A percentile compares a stretch with the other conserved stretches of the same genome.
These are phyloP conservation scores for Mormyrops attenuatus DNA, from an alignment of 2,797 vertebrate species.

Conservation along the genomic window DNA sequence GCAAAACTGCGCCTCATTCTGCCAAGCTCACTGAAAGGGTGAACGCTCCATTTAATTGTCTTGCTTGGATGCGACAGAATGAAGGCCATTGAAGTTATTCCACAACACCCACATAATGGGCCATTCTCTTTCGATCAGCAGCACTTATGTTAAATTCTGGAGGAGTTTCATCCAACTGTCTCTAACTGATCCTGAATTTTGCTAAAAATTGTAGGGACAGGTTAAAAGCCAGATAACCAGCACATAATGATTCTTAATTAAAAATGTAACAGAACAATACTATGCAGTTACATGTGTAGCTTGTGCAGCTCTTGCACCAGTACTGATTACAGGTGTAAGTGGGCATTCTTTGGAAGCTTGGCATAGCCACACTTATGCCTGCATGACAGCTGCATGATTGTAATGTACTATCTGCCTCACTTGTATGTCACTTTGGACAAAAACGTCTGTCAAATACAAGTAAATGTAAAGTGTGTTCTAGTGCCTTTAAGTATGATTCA, in stretches of 20 bases:
- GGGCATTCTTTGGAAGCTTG: background rate
- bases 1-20: background rate
- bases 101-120: background rate
- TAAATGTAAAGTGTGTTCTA: background rate
- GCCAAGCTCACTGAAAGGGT: background rate
- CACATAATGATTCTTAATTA: background rate
- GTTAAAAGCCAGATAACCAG: background rate
- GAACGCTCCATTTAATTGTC: background rate
- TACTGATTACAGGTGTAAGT: background rate
- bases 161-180: background rate
- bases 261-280: background rate
- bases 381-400: background rate
- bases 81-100: background rate
- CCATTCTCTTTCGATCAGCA: background rate
- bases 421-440: background rate
- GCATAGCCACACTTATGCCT: background rate
- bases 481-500: background rate
- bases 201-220: background rate
- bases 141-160: background rate
- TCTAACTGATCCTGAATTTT: background rate
- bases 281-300: background rate
- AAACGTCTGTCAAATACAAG: background rate
- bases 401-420: background rate
- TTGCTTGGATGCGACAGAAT: background rate
- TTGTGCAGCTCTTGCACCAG: background rate